phyloP scores from a whole-genome alignment of 1,140 invertebrate genomes.

The Aradophagus sp. region DNA sequence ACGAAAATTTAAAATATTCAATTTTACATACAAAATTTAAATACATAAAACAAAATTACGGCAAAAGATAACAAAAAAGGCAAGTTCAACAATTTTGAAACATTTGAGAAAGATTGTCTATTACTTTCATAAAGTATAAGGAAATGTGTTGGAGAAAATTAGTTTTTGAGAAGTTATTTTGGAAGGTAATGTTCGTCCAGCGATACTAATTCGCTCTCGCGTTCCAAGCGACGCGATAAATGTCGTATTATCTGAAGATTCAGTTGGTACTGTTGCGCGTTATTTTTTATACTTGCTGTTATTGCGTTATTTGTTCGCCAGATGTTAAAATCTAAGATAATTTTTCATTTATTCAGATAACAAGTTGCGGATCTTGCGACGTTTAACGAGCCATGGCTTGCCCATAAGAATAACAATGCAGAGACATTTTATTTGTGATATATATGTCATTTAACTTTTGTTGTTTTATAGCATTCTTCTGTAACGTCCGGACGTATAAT shows the following conservation, averaged over 20 bases:
- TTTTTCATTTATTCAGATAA: slow-evolving; percentile 34
- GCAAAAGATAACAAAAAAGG: too few relatives aligned
- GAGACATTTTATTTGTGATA: slow-evolving; percentile 24
- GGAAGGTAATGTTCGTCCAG: slow-evolving; percentile 27
- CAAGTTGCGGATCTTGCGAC: slow-evolving; percentile 29
- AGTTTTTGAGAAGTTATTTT: slow-evolving; percentile 21
- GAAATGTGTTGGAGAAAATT: slow-evolving; percentile 26
- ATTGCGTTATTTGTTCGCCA: slow-evolving; percentile 16
- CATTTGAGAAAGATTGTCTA: slow-evolving; percentile 24
- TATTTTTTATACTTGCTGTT: slow-evolving; percentile 19
- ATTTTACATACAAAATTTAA: too few relatives aligned
- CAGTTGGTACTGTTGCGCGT: slow-evolving; percentile 40
- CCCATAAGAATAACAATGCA: slow-evolving; percentile 21
- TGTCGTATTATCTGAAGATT: slow-evolving; percentile 18
- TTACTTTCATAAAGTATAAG: slow-evolving; percentile 23
- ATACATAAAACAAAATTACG: too few relatives aligned
- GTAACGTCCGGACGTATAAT: slow-evolving; percentile 70
- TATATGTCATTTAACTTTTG: slow-evolving; percentile 52
- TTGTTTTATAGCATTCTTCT: slow-evolving; percentile 65
- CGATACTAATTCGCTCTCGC: slow-evolving; percentile 31
- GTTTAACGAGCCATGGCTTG: slow-evolving; percentile 25
- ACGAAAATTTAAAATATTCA: too few relatives aligned
- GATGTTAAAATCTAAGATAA: too few relatives aligned
- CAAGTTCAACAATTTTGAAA: slow-evolving; percentile 1
- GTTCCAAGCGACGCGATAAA: slow-evolving; percentile 51